Conservation (phyloP, 2,888 invertebrate genomes). For the Amphiduros pacificus region DNA sequence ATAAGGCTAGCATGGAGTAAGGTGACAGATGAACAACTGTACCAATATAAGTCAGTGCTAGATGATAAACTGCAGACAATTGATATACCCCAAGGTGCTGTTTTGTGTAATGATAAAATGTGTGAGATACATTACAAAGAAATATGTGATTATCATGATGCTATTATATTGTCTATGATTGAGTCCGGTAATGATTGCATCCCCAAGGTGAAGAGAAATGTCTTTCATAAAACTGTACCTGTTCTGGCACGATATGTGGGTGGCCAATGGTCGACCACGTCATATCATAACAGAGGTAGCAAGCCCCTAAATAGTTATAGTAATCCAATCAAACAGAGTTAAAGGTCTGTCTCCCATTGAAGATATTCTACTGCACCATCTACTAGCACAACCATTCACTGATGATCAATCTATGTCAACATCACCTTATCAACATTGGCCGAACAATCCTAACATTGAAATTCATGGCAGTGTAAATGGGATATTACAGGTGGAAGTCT, state of each 20-base stretch:
- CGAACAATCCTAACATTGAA: no score
- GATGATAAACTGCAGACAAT: not conserved
- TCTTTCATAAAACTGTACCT: not conserved
- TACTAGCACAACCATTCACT: no score
- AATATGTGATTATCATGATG: not conserved
- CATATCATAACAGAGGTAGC: not conserved
- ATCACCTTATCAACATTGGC: no score
- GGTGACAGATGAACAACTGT: not conserved
- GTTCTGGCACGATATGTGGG: constrained; percentile 4
- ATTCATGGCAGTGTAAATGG: no score
- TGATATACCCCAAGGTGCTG: not conserved
- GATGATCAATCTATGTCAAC: no score
- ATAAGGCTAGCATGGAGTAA: not conserved
- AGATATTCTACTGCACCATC: no score
- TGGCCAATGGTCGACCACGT: not conserved
- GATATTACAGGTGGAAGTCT: no score
- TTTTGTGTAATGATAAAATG: not conserved
- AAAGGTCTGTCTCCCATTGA: no score
- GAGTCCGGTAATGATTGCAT: not conserved
- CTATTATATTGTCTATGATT: not conserved
- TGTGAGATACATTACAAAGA: not conserved
- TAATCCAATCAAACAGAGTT: no score
- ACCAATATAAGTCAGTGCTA: not conserved
- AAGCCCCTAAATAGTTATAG: no score
- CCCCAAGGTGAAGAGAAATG: not conserved